Base-by-base conservation (phyloP, 2,888 invertebrate species). In the Scaptomyza flava region DNA sequence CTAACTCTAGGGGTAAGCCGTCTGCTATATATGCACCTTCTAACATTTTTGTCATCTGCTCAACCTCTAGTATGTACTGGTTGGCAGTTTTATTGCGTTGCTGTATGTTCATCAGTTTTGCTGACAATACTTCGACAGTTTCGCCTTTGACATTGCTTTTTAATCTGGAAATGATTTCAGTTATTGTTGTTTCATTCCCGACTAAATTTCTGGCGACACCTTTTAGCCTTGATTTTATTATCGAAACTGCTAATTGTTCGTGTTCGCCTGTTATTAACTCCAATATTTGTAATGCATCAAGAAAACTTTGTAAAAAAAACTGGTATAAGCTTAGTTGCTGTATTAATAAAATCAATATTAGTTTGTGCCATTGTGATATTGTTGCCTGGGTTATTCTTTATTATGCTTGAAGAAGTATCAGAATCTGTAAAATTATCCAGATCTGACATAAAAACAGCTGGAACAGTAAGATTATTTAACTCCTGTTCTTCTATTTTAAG, bases 401-500 rank as follows among this genome's bases (percentile, higher is more conserved):
- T 50, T 50, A 50, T 36, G 23, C 50, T 50, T 48, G 48, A 57
- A 23, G 5, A n/a, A 57, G 47, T 54, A 33, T 53, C 54, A 23
- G 50, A 66, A 54, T 66, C 59, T 59, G n/a, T n/a, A n/a, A n/a
- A n/a, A n/a, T n/a, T n/a, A n/a, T n/a, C n/a, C n/a, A n/a, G n/a
- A n/a, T n/a, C n/a, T n/a, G n/a, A n/a, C n/a, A n/a, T n/a, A n/a
- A n/a, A n/a, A n/a, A n/a, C n/a, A 9, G 47, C 50, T 43, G 46
- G 42, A 36, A 42, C 34, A 42, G 61, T 57, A 23, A 62, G 61
- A 48, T 67, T 67, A 53, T 57, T 43, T 53, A 67, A 43, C 36
- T 56, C 47, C 42, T 66, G 14, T 20, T 56, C 56, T 46, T 66
- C 52, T 53, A 58, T 53, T 59, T 65, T 59, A 14, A 45, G 31